Percentiles rank a stretch among this genome's conserved stretches.
Conservation (phyloP, 2,888 invertebrate genomes). For the Anarsia innoxiella region DNA sequence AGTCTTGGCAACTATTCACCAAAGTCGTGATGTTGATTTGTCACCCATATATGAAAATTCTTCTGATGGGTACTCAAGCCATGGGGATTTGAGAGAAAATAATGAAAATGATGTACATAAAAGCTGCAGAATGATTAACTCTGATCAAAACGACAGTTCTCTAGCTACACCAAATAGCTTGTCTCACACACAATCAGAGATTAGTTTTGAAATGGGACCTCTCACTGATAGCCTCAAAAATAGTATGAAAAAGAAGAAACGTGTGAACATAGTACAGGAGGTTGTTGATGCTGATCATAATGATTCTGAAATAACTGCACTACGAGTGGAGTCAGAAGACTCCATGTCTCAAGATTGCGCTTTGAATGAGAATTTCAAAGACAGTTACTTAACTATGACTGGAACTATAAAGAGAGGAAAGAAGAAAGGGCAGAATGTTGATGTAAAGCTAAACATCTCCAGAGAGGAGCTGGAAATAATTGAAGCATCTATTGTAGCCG, state of each 20-base stretch:
- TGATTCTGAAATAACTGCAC: conserved; percentile 56
- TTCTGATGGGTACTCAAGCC: conserved; percentile 68
- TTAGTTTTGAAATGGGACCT: conserved; percentile 64
- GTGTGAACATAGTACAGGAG: conserved; percentile 78
- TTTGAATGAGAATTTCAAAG: conserved; percentile 67
- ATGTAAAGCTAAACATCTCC: conserved; percentile 82
- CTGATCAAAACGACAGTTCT: conserved; percentile 53
- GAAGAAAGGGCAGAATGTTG: conserved; percentile 82
- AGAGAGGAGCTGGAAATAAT: conserved; percentile 81
- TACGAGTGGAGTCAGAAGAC: conserved; percentile 60
- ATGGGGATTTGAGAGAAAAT: conserved; percentile 54
- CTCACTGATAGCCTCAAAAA: conserved; percentile 62
- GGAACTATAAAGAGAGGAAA: conserved; percentile 83
- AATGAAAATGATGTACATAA: conserved; percentile 53
- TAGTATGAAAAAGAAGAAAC: conserved; percentile 73
- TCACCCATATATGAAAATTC: conserved; percentile 72
- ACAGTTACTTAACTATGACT: conserved; percentile 80
- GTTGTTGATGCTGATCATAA: conserved; percentile 52
- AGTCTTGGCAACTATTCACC: conserved; percentile 43
- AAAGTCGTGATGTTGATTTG: conserved; percentile 61
- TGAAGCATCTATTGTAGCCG: conserved; percentile 77
- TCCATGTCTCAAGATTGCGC: conserved; percentile 74
- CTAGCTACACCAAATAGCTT: conserved; percentile 61
- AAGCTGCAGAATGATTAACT: conserved; percentile 48
- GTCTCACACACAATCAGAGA: conserved; percentile 69